phyloP scores from a whole-genome alignment of 2,888 invertebrate genomes.

The Pollenia labialis region DNA sequence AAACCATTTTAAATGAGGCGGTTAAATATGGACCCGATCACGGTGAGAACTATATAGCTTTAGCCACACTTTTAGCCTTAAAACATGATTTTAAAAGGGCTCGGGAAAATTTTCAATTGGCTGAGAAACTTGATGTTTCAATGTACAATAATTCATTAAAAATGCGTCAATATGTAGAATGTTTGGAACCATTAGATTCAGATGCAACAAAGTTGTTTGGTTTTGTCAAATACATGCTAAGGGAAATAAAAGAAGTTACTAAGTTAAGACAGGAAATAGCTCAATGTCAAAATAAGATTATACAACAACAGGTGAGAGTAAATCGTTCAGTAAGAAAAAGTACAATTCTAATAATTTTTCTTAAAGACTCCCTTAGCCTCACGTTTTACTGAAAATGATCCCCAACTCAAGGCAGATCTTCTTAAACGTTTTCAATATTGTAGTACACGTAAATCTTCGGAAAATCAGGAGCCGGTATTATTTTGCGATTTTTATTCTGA shows the following conservation, averaged over 20 bases:
- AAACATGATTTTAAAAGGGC: conserved; percentile 82
- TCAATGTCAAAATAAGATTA: conserved; percentile 80
- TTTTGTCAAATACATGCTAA: conserved; percentile 83
- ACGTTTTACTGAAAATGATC: conserved; percentile 78
- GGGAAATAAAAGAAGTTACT: conserved; percentile 81
- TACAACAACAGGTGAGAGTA: conserved; percentile 80
- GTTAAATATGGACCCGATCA: conserved; percentile 81
- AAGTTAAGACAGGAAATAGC: conserved; percentile 80
- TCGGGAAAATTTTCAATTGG: conserved; percentile 80
- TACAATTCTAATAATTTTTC: not conserved
- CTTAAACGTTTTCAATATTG: conserved; percentile 83
- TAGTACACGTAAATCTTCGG: conserved; percentile 81
- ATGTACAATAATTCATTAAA: conserved; percentile 80
- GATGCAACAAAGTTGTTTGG: conserved; percentile 74
- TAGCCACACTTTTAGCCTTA: conserved; percentile 81
- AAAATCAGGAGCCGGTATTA: conserved; percentile 81
- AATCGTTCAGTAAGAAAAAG: not conserved
- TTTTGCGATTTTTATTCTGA: conserved; percentile 84
- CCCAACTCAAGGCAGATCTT: conserved; percentile 79
- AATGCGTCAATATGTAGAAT: conserved; percentile 81
- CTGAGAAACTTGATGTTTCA: conserved; percentile 80
- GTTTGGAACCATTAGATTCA: conserved; percentile 76
- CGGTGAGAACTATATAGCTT: conserved; percentile 82
- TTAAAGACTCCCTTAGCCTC: conserved; percentile 80
- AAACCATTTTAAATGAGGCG: conserved; percentile 80